Conservation (phyloP, 1,140 invertebrate species). For the Caenorhabditis briggsae region DNA sequence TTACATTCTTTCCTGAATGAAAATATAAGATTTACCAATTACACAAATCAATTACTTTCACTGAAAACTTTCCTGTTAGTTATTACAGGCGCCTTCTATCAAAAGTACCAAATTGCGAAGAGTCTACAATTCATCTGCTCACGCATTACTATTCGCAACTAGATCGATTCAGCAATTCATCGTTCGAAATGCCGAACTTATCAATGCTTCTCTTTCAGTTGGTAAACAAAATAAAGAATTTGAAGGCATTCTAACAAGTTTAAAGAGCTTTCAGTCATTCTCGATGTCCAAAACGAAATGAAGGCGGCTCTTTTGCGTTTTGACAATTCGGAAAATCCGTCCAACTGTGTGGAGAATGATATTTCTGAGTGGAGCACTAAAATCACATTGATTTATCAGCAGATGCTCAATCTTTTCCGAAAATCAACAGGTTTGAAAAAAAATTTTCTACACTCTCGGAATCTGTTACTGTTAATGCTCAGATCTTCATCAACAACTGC, state of each 20-base stretch:
- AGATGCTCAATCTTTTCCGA: constrained; percentile 16
- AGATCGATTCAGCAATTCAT: constrained; percentile 37
- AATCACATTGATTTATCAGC: constrained; percentile 38
- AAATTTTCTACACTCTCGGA: not conserved
- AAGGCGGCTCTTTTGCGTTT: constrained; percentile 11
- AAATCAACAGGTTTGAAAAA: not conserved
- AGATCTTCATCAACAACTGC: constrained; percentile 33
- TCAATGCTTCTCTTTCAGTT: constrained; percentile 8
- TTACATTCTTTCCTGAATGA: too few species aligned
- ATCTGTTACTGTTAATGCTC: not conserved
- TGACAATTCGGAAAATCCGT: not conserved
- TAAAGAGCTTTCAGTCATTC: not conserved
- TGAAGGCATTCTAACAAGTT: not conserved
- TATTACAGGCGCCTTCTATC: constrained; percentile 5
- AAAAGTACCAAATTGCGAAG: constrained; percentile 39
- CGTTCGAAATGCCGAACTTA: not conserved
- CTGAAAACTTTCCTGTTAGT: not conserved
- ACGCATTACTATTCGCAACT: constrained; percentile 38
- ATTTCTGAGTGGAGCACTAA: constrained; percentile 26
- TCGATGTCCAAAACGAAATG: constrained; percentile 30
- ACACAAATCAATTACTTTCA: not conserved
- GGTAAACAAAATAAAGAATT: not conserved
- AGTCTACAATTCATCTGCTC: constrained; percentile 24
- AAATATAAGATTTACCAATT: not conserved
- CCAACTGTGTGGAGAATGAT: not conserved